Evolutionary conservation across 1,140 invertebrate species (phyloP).

Genomic region (Brachionus manjavacas): DNA sequence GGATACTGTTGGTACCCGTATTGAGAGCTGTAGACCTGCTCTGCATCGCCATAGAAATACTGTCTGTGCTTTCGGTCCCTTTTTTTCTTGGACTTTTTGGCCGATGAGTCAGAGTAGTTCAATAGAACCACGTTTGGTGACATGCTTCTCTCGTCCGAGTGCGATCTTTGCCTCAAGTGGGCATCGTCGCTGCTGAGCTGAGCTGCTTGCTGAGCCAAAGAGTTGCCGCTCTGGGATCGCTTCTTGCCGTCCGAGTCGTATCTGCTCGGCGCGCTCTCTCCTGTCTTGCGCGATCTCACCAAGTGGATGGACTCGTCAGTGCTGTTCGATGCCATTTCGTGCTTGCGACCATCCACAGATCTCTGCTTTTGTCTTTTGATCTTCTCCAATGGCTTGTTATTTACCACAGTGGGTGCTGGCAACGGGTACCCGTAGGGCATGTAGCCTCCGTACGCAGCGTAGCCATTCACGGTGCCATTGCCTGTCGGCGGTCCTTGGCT

Average conservation of each 20-base stretch:
- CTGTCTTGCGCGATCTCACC: slow-evolving; percentile 36
- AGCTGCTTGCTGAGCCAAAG: neutral
- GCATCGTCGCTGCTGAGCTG: neutral
- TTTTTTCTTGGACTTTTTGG: slow-evolving; percentile 22
- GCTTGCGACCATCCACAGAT: neutral
- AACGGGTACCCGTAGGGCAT: neutral
- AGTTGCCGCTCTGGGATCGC: slow-evolving; percentile 37
- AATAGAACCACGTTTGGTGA: neutral
- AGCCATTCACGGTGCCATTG: neutral
- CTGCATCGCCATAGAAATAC: neutral
- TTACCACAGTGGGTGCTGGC: neutral
- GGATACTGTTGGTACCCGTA: slow-evolving; percentile 30
- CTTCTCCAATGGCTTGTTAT: slow-evolving; percentile 12
- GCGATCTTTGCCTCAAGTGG: neutral
- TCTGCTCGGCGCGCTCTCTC: slow-evolving; percentile 32
- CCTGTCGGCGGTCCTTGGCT: neutral
- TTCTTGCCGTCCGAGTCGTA: slow-evolving; percentile 5
- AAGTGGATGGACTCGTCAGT: slow-evolving; percentile 37
- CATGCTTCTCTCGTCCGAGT: slow-evolving; percentile 9
- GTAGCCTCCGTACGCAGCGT: neutral
- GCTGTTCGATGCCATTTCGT: neutral
- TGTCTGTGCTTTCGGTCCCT: neutral
- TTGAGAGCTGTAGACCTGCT: neutral
- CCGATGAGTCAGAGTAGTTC: neutral
- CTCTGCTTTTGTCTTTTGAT: slow-evolving; percentile 10